Evolutionary conservation across 2,888 invertebrate species (phyloP).

Genomic region (Hypolimnas misippus): DNA sequence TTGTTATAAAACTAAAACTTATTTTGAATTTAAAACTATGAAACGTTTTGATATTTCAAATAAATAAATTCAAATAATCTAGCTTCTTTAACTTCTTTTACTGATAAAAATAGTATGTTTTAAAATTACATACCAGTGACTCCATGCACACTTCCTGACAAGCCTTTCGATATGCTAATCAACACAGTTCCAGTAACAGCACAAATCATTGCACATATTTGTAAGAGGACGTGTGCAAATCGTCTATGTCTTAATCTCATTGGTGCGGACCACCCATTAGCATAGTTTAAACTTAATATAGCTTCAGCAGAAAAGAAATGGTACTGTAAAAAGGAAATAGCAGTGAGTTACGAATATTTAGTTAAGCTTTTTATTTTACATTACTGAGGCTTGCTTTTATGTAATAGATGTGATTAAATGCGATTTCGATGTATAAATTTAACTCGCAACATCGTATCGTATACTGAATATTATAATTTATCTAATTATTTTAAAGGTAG

Average conservation of each 20-base stretch:
- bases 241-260: conserved; percentile 52
- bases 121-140: conserved; percentile 49
- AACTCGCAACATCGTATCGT: too few relatives aligned
- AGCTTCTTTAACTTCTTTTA: not conserved
- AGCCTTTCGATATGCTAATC: conserved; percentile 39
- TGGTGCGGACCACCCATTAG: conserved; percentile 63
- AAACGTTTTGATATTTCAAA: too few relatives aligned
- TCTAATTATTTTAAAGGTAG: too few relatives aligned
- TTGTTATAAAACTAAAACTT: too few relatives aligned
- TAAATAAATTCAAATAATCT: not conserved
- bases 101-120: not conserved
- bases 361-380: not conserved
- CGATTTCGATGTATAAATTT: too few relatives aligned
- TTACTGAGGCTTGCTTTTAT: too few relatives aligned
- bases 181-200: conserved; percentile 47
- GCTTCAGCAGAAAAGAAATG: conserved; percentile 61
- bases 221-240: conserved; percentile 52
- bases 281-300: conserved; percentile 56
- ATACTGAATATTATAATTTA: too few relatives aligned
- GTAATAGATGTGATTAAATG: too few relatives aligned
- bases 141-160: conserved; percentile 48
- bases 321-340: conserved; percentile 48
- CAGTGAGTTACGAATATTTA: not conserved
- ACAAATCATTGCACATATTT: conserved; percentile 52
- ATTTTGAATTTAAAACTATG: too few relatives aligned